Conservation (phyloP, 1,140 invertebrate species). For the Berghia stephanieae region DNA sequence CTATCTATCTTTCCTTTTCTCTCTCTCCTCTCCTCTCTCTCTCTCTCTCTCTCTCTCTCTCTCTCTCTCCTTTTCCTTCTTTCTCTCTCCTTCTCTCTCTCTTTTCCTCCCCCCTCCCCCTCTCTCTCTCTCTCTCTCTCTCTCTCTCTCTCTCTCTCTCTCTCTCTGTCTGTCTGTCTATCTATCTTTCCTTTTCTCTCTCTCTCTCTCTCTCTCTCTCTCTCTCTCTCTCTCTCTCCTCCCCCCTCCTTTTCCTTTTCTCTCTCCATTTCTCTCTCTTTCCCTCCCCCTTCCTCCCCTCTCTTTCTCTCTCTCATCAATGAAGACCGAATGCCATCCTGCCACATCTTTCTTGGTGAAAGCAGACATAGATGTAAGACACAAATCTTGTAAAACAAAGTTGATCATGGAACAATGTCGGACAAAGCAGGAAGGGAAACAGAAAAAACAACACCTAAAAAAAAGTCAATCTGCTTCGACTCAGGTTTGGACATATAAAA, state of each 20-base stretch:
- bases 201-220: background rate
- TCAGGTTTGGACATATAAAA: too few species aligned
- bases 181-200: too few species aligned
- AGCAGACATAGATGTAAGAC: too few species aligned
- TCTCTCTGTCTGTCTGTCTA: background rate
- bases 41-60: background rate
- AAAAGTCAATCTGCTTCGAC: too few species aligned
- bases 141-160: background rate
- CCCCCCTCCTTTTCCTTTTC: background rate
- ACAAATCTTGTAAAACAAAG: too few species aligned
- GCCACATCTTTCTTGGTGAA: too few species aligned
- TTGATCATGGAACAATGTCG: too few species aligned
- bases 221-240: background rate
- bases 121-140: background rate
- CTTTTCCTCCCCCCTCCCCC: background rate
- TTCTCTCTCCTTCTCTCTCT: background rate
- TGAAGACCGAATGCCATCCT: too few species aligned
- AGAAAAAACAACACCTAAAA: too few species aligned
- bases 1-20: background rate
- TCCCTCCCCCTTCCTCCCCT: background rate
- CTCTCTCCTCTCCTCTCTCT: background rate
- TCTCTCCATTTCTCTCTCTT: too few species aligned
- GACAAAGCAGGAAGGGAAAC: too few species aligned
- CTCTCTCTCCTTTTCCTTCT: background rate
- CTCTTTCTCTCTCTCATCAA: constrained; percentile 11